A percentile compares a stretch with the other conserved stretches of the same genome.
Conservation (phyloP, 2,888 invertebrate species). For the Acleris emargana region DNA sequence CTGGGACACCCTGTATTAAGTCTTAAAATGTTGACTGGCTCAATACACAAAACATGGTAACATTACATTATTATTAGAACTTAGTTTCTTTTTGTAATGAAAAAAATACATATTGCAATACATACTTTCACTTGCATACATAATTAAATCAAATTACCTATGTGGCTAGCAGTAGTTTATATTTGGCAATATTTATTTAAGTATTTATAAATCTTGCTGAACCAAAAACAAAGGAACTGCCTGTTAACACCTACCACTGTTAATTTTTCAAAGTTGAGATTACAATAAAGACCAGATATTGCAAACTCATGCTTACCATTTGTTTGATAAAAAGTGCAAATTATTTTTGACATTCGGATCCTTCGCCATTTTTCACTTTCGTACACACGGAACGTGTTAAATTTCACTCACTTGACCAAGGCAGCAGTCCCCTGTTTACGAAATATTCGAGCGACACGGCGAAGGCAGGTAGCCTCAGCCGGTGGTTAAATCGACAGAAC, state of each 20-base stretch:
- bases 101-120: too few relatives aligned
- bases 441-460: conserved; percentile 16
- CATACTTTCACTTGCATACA: too few relatives aligned
- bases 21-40: too few relatives aligned
- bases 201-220: conserved; percentile 9
- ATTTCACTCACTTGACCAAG: conserved; percentile 7
- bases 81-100: too few relatives aligned
- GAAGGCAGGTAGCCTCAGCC: conserved; percentile 19
- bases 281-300: conserved; percentile 34
- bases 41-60: too few relatives aligned
- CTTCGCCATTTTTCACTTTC: conserved; percentile 64
- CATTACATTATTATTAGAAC: too few relatives aligned
- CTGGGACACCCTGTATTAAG: too few relatives aligned
- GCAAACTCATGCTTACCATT: conserved; percentile 43
- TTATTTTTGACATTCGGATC: conserved; percentile 58
- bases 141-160: too few relatives aligned
- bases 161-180: too few relatives aligned
- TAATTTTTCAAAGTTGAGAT: conserved; percentile 10
- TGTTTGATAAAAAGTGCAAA: conserved; percentile 45
- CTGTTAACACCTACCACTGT: conserved; percentile 1
- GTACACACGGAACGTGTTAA: conserved; percentile 41
- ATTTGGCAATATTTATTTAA: not conserved
- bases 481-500: conserved; percentile 41
- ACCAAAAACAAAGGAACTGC: conserved; percentile 17
- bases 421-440: conserved; percentile 15